Conservation (phyloP, 2,797 vertebrate genomes). For the Pteronotus mesoamericanus region DNA sequence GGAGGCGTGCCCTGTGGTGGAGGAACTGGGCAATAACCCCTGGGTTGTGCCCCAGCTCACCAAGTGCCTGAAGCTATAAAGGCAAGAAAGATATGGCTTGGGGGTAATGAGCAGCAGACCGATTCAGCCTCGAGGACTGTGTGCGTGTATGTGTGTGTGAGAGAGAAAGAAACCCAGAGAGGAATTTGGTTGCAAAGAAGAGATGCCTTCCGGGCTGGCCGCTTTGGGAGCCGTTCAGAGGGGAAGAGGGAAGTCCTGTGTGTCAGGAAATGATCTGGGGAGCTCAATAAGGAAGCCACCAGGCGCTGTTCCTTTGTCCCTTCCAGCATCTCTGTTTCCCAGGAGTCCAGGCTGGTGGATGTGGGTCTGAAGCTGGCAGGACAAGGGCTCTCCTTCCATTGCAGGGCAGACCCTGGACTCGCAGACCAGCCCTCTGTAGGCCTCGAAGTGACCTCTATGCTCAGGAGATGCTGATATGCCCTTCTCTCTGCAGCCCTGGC, state of each 20-base stretch:
- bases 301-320: fast-evolving
- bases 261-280: neutral
- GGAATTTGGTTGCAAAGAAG: neutral
- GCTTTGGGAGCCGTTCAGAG: neutral
- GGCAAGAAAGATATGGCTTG: fast-evolving
- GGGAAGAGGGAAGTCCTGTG: fast-evolving
- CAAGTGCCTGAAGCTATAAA: neutral
- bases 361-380: neutral
- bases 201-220: neutral
- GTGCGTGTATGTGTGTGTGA: neutral
- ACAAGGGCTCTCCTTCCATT: neutral
- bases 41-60: neutral
- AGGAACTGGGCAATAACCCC: neutral
- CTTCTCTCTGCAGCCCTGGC: neutral
- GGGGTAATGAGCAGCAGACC: no score
- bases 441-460: fast-evolving
- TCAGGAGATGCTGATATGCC: neutral
- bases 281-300: neutral
- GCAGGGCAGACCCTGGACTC: neutral
- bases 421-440: fast-evolving
- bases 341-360: neutral
- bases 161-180: neutral
- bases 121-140: no score
- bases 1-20: neutral
- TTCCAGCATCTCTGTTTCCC: fast-evolving